Evolutionary conservation across 30 jellyfish, hydroid and myxozoan species (phyloP), one percentile per base, ranked within the genome.

Genomic region (Mastigias papua): DNA sequence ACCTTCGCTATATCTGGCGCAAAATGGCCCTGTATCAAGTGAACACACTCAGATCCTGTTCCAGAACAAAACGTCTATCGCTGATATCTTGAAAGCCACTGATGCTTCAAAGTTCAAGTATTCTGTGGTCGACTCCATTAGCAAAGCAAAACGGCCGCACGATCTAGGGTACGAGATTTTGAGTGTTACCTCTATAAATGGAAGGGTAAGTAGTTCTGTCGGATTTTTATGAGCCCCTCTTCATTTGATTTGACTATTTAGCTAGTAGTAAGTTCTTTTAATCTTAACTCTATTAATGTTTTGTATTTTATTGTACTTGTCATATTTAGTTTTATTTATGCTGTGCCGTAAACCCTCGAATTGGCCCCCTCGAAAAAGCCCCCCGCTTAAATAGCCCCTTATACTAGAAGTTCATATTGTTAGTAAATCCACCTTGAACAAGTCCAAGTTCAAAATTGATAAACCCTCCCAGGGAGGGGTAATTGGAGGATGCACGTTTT

Each of bases 1-100:
- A 34, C 98, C 98, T 16, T 69, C 92, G 25, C 25, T 84, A 63
- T 91, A 91, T 57, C 48, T 91, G 10, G 51, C 70, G 34, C 97
- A 90, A 28, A 84, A 87, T 46, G 69, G 29, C n/a, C 32, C 64
- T 17, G 85, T 54, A 7, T 49, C 86, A 20, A 73, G 35, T 19
- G 81, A 62, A 0, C 33, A 35, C 28, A 50, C 98, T 6, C 90
- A 91, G n/a, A 69, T 77, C 35, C 80, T 91, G 48, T 78, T 91
- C 50, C 89, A 91, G 71, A 85, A 63, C 82, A 69, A 54, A 23
- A 57, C 87, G 0, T 28, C 49, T 26, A 26, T 71, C 15, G 71
- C 35, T 34, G 89, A 76, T 19, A 71, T 76, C 34, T 17, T 90
- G 50, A 42, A 46, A 46, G 90, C 86, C 8, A 48, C 89, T 28